Evolutionary conservation across 2,797 vertebrate genomes (phyloP).

Genomic region (Cossypha polioptera): DNA sequence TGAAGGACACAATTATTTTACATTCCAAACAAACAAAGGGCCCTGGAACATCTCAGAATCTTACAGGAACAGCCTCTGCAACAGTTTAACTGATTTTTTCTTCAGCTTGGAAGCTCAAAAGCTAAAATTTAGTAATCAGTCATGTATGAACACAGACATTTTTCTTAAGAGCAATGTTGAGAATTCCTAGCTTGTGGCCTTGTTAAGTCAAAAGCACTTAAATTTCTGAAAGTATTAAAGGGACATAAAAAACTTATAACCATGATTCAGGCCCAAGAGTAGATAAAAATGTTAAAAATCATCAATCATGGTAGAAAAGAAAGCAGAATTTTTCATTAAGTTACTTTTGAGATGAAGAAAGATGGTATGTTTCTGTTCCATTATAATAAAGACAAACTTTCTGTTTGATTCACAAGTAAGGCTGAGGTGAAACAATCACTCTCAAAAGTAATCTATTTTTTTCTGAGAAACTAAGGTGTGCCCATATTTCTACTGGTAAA

Average conservation of each 20-base stretch:
- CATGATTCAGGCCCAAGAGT: not conserved
- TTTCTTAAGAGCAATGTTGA: not conserved
- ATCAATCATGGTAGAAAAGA: not conserved
- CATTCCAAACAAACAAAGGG: not conserved
- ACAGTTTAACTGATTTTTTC: not conserved
- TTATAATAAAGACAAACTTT: not conserved
- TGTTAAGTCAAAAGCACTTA: slow-evolving; percentile 40
- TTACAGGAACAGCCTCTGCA: not conserved
- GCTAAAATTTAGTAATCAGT: not conserved
- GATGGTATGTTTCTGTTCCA: not conserved
- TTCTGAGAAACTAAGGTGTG: not conserved
- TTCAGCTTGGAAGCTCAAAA: not conserved
- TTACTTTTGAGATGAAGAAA: not conserved
- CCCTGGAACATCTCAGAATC: not conserved
- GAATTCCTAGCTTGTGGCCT: not conserved
- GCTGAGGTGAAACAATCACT: not conserved
- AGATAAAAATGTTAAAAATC: slow-evolving; percentile 28
- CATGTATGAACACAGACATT: not conserved
- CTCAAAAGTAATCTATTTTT: not conserved
- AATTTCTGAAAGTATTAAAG: slow-evolving; percentile 8
- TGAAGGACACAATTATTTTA: not conserved
- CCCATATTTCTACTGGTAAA: not conserved
- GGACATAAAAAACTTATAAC: not conserved
- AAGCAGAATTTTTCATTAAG: not conserved
- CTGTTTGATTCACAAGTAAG: not conserved